These are phyloP conservation scores for Babylonia areolata DNA, from an alignment of 1,140 invertebrate genomes.

Conservation along the genomic window DNA sequence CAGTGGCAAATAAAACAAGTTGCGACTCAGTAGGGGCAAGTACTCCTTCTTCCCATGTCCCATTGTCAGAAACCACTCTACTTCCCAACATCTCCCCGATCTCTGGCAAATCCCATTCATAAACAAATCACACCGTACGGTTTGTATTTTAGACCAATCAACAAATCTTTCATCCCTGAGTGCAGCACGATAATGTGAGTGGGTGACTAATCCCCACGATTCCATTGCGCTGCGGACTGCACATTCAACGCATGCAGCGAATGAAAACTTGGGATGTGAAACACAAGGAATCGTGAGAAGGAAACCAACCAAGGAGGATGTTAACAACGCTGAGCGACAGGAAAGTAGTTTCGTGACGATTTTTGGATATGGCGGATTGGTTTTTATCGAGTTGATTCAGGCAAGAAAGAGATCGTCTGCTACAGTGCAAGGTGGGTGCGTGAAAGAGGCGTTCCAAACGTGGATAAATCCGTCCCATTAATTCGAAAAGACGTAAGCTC, in stretches of 20 bases:
- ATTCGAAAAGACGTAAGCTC: too few species aligned
- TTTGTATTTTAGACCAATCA: not conserved
- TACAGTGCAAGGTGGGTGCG: not conserved
- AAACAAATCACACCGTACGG: not conserved
- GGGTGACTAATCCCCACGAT: not conserved
- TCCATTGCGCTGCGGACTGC: not conserved
- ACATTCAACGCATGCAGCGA: not conserved
- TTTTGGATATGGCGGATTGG: not conserved
- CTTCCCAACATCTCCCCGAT: too few species aligned
- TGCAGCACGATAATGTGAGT: constrained; percentile 2
- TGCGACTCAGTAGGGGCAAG: too few species aligned
- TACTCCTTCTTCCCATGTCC: too few species aligned
- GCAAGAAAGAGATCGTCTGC: not conserved
- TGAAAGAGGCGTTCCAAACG: too few species aligned
- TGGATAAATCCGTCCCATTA: too few species aligned
- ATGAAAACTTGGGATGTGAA: not conserved
- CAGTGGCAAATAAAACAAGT: too few species aligned
- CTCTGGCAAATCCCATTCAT: not conserved
- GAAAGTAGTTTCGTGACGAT: not conserved
- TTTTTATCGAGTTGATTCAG: not conserved
- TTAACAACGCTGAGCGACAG: not conserved
- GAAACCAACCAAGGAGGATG: not conserved
- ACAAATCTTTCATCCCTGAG: not conserved
- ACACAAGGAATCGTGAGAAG: not conserved
- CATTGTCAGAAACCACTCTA: too few species aligned